Conservation (phyloP, 2,888 invertebrate genomes). For the Lycaena phlaeas region DNA sequence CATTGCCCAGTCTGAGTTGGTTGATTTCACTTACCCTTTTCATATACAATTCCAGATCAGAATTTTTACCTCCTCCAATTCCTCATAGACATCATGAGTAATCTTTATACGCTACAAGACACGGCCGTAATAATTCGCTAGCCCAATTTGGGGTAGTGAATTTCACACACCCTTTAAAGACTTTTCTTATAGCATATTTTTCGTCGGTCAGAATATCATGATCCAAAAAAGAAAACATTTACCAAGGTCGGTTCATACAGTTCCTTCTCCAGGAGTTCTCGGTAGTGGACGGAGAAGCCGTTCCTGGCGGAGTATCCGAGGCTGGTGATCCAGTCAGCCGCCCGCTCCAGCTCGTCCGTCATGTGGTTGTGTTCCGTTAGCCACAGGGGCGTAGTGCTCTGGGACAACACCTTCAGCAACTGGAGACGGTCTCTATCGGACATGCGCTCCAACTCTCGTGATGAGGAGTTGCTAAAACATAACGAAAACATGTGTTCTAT, state of each 20-base stretch:
- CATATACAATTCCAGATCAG: too few species aligned
- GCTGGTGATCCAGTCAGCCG: conserved; percentile 81
- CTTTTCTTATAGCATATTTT: too few species aligned
- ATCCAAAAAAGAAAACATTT: conserved; percentile 28
- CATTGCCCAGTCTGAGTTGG: too few species aligned
- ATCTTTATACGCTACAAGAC: too few species aligned
- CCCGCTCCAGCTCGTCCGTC: conserved; percentile 56
- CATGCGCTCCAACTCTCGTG: conserved; percentile 44
- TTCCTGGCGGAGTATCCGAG: conserved; percentile 81
- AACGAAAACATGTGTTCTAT: neutral
- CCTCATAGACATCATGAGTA: too few species aligned
- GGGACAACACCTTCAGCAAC: conserved; percentile 35
- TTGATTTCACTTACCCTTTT: too few species aligned
- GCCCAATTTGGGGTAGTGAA: too few species aligned
- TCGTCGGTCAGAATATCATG: too few species aligned
- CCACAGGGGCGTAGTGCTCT: conserved; percentile 48
- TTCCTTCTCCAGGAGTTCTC: conserved; percentile 75
- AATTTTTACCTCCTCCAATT: too few species aligned
- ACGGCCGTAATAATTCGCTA: too few species aligned
- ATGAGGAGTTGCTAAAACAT: conserved; percentile 45
- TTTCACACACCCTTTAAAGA: too few species aligned
- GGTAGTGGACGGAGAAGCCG: conserved; percentile 81
- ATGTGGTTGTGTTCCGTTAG: conserved; percentile 36
- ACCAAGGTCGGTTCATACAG: conserved; percentile 78
- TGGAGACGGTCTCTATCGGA: conserved; percentile 37